Evolutionary conservation across 2,888 invertebrate genomes (phyloP).

Genomic region (Trissonchulus latispiculum): DNA sequence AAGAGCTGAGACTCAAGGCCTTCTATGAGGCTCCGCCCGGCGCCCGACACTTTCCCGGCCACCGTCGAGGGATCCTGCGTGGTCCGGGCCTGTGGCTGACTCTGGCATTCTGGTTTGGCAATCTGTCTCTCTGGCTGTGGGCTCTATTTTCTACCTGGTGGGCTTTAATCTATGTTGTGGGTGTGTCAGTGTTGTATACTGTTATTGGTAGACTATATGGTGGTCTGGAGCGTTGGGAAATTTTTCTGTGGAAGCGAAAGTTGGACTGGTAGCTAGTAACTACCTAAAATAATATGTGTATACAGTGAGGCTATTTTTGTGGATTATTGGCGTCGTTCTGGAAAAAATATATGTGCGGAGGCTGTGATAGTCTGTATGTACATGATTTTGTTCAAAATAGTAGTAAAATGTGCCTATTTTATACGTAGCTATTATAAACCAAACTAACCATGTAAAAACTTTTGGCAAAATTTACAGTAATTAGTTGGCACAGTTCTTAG

Average conservation of each 20-base stretch:
- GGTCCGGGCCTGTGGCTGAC: neutral
- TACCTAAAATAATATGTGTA: too few relatives aligned
- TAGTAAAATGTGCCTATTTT: too few relatives aligned
- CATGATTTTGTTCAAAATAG: too few relatives aligned
- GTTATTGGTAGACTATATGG: slow-evolving; percentile 5
- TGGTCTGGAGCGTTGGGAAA: slow-evolving; percentile 21
- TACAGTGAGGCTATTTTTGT: too few relatives aligned
- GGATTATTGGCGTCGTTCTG: too few relatives aligned
- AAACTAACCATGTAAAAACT: too few relatives aligned
- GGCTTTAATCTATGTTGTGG: neutral
- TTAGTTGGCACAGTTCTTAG: too few relatives aligned
- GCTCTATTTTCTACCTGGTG: neutral
- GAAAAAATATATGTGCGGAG: too few relatives aligned
- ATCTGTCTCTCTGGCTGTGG: slow-evolving; percentile 46
- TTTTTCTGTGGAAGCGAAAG: slow-evolving; percentile 3
- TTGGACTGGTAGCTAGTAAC: neutral
- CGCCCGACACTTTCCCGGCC: neutral
- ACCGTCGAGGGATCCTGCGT: neutral
- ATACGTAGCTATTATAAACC: too few relatives aligned
- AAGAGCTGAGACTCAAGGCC: slow-evolving; percentile 42
- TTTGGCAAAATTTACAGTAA: too few relatives aligned
- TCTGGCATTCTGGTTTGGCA: slow-evolving; percentile 50
- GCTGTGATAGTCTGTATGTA: too few relatives aligned
- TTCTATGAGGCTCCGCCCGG: slow-evolving; percentile 29
- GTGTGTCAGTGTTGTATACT: neutral